phyloP scores from a whole-genome alignment of 2,888 invertebrate genomes.

The Rhagium mordax region DNA sequence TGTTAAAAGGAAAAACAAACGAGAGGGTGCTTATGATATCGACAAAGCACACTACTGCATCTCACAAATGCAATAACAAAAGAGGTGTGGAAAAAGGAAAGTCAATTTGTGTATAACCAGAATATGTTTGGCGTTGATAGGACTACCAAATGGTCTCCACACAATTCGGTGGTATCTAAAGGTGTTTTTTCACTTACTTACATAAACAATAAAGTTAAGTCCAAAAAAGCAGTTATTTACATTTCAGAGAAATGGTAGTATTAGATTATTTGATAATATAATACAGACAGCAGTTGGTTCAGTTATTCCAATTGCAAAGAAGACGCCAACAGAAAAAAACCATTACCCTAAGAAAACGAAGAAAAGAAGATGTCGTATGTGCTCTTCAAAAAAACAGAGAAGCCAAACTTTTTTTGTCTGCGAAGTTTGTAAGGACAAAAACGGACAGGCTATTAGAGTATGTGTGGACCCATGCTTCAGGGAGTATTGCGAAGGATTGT shows the following conservation, averaged over 20 bases:
- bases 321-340: not conserved
- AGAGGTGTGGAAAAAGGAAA: slow-evolving; percentile 6
- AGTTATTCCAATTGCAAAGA: not conserved
- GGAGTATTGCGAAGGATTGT: not conserved
- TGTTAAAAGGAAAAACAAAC: not conserved
- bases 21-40: not conserved
- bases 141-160: not conserved
- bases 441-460: not conserved
- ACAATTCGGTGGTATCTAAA: not conserved
- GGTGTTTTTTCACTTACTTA: not conserved
- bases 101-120: slow-evolving; percentile 1
- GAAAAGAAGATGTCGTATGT: not conserved
- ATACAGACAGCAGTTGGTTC: not conserved
- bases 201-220: not conserved
- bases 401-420: not conserved
- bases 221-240: not conserved
- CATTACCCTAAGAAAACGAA: not conserved
- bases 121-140: slow-evolving; percentile 15
- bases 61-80: not conserved
- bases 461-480: not conserved
- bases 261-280: not conserved
- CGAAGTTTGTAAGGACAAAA: not conserved
- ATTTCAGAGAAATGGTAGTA: not conserved
- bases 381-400: not conserved
- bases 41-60: not conserved